phyloP scores from a whole-genome alignment of 2,888 invertebrate genomes.

The Agrotis ipsilon region DNA sequence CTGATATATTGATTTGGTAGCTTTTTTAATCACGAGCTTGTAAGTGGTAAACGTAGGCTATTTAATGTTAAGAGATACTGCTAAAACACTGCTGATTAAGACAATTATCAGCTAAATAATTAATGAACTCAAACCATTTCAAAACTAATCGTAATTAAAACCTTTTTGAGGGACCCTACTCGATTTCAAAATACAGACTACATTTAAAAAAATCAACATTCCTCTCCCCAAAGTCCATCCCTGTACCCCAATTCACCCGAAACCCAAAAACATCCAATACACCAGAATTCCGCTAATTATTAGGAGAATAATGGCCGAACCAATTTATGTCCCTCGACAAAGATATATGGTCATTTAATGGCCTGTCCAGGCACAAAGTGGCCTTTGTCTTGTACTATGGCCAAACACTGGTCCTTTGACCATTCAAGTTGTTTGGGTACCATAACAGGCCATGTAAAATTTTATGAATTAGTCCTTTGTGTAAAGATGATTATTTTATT shows the following conservation, averaged over 20 bases:
- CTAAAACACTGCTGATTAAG: too few species aligned
- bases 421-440: conserved; percentile 53
- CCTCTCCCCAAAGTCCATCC: conserved; percentile 37
- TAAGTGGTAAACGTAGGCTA: too few species aligned
- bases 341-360: conserved; percentile 81
- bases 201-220: neutral
- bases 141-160: neutral
- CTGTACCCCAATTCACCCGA: conserved; percentile 56
- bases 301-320: conserved; percentile 74
- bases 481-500: conserved; percentile 55
- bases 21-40: neutral
- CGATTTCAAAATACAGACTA: neutral
- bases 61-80: too few species aligned
- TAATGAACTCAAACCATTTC: too few species aligned
- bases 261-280: conserved; percentile 65
- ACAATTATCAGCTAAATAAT: too few species aligned
- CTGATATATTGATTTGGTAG: neutral
- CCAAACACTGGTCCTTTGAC: conserved; percentile 45
- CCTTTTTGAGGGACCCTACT: too few species aligned
- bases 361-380: conserved; percentile 76
- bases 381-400: conserved; percentile 65
- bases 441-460: conserved; percentile 55
- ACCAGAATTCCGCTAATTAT: conserved; percentile 80
- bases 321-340: conserved; percentile 77
- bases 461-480: conserved; percentile 57